Base-by-base conservation (phyloP, 2,797 vertebrate species). In the Vultur gryphus region DNA sequence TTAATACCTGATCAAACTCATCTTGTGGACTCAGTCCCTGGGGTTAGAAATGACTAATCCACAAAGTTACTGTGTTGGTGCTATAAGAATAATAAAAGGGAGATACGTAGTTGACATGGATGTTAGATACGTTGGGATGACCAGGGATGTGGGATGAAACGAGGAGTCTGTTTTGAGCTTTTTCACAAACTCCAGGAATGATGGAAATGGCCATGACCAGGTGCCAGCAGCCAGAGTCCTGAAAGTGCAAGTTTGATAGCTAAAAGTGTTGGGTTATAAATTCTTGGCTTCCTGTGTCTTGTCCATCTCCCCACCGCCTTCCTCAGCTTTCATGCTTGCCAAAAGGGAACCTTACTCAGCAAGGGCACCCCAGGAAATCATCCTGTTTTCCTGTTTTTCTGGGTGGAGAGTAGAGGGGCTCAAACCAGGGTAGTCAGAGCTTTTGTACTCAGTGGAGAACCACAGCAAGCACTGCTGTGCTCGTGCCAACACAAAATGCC, bases 401-500 rank as follows among this genome's bases (percentile, higher is more conserved):
- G 33, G 6, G 25, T 81, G 48, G 46, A 72, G 69, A 67, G 61
- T 41, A 43, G 48, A 77, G 72, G 19, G 65, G 10, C 72, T 91
- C 57, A 72, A 58, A 75, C 20, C 29, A 69, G 70, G 49, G n/a
- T 55, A 76, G 37, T 61, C n/a, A 35, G 61, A 87, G 72, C 33
- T 89, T 89, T 89, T 84, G 88, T 66, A 35, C 70, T 88, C 13
- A 9, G 4, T 25, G n/a, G 66, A 93, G 85, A 93, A 66, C 66
- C 37, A 14, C 78, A 96, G 58, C 77, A 78, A 91, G 69, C 35
- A 12, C 70, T 84, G 35, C 55, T 4, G 2, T 51, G 79, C 54
- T 94, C 2, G 8, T 93, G 96, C 95, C 96, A 95, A 37, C 69
- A 76, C 79, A 64, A 91, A 94, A 95, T 82, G 85, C 93, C 94